Evolutionary conservation across 2,797 vertebrate genomes (phyloP), one percentile per base, ranked within the genome.

Genomic region (Paratrypauchen microcephalus): DNA sequence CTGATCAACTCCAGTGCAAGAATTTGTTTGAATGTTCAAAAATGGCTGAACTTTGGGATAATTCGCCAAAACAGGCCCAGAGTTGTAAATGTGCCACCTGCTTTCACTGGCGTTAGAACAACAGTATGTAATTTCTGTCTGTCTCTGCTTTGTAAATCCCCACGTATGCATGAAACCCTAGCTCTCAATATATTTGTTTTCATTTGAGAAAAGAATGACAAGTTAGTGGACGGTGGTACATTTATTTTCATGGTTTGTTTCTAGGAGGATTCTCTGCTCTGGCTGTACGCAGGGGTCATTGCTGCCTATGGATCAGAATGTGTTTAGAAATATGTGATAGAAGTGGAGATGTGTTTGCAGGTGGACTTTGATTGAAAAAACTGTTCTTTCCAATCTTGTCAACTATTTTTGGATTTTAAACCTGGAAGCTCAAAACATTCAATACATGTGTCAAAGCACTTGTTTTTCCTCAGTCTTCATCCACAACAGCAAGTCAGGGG

Each of bases 261-360:
- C 80, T 74, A 75, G 84, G 86, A 87, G 75, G 77, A 84, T 74
- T 83, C 71, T 81, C 86, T 78, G 75, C 66, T 81, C 88, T 94
- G 83, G 89, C 79, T 86, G 92, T 89, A 84, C 77, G 91, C 92
- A 83, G 74, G 80, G 74, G 28, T 76, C 66, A 81, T 48, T 19
- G 32, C 76, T 74, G 68, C 76, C 70, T 71, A 80, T 83, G 77
- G 82, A 73, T 79, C 81, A 82, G 83, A 75, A 80, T 79, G 78
- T 71, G 77, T 71, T 66, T 45, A 45, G 77, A 72, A 68, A 71
- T 55, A 73, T 81, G 82, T 88, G 82, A 87, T 78, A 79, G 84
- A 83, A 83, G 82, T 60, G 86, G 79, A 95, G 18, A 60, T 88
- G 91, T 94, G 92, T 93, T 90, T 94, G 93, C 91, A 90, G 89